phyloP scores from a whole-genome alignment of 2,888 invertebrate genomes.

The Tenthredo mesomela region DNA sequence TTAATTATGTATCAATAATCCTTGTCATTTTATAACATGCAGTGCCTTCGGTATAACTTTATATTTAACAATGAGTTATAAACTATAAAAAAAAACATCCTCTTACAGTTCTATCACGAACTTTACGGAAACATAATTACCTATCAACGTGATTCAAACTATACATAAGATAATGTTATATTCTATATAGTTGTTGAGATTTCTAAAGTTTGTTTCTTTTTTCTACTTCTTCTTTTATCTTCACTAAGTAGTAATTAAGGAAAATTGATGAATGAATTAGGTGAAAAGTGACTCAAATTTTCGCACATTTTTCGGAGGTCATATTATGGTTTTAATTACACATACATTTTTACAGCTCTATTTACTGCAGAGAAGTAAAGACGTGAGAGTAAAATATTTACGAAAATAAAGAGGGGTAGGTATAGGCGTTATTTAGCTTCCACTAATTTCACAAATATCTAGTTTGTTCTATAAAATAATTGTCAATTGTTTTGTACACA shows the following conservation, averaged over 20 bases:
- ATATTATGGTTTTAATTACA: neutral
- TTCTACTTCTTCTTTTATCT: neutral
- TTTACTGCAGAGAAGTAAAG: neutral
- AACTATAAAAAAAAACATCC: conserved; percentile 18
- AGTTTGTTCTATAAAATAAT: neutral
- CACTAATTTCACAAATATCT: neutral
- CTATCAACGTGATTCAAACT: neutral
- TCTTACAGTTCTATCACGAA: neutral
- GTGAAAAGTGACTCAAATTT: neutral
- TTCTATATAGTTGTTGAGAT: neutral
- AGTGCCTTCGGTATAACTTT: neutral
- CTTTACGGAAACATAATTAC: neutral
- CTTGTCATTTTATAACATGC: conserved; percentile 3
- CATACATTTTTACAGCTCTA: neutral
- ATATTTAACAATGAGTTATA: conserved; percentile 25
- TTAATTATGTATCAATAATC: conserved; percentile 3
- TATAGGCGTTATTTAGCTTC: neutral
- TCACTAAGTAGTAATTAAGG: neutral
- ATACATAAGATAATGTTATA: neutral
- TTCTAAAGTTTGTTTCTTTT: neutral
- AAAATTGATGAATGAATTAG: neutral
- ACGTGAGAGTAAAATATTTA: neutral
- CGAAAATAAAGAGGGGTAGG: neutral
- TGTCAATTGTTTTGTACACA: neutral
- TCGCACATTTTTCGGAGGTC: neutral